phyloP scores from a whole-genome alignment of 2,797 vertebrate species.

The Percopsis omiscomaycus region DNA sequence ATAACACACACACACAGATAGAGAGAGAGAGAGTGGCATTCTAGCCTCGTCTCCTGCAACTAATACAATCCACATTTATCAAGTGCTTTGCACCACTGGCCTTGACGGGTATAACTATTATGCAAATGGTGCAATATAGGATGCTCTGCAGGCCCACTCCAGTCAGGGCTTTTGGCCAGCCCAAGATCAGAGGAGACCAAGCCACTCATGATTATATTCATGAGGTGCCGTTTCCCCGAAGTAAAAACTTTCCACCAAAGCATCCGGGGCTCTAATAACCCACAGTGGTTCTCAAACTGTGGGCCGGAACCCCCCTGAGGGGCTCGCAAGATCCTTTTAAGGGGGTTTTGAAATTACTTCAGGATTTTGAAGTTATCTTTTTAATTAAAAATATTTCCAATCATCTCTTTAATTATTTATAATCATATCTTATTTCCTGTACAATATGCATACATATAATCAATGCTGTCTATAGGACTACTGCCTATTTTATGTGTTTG shows the following conservation, averaged over 20 bases:
- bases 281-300: conserved; percentile 3
- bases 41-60: conserved; percentile 33
- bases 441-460: too few species aligned
- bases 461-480: too few species aligned
- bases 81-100: conserved; percentile 58
- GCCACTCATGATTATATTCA: conserved; percentile 76
- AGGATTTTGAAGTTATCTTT: too few species aligned
- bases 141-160: conserved; percentile 56
- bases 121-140: conserved; percentile 64
- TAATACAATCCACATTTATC: conserved; percentile 53
- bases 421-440: too few species aligned
- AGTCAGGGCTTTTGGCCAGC: conserved; percentile 57
- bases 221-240: conserved; percentile 42
- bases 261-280: conserved; percentile 52
- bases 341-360: not conserved
- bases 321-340: not conserved
- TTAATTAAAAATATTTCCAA: too few species aligned
- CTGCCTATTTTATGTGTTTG: too few species aligned
- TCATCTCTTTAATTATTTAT: too few species aligned
- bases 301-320: conserved; percentile 6
- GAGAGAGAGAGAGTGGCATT: conserved; percentile 22
- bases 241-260: conserved; percentile 58
- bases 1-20: conserved; percentile 11
- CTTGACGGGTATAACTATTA: conserved; percentile 61
- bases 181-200: conserved; percentile 64